phyloP scores from a whole-genome alignment of 2,888 invertebrate genomes.

The Thymelicus acteon region DNA sequence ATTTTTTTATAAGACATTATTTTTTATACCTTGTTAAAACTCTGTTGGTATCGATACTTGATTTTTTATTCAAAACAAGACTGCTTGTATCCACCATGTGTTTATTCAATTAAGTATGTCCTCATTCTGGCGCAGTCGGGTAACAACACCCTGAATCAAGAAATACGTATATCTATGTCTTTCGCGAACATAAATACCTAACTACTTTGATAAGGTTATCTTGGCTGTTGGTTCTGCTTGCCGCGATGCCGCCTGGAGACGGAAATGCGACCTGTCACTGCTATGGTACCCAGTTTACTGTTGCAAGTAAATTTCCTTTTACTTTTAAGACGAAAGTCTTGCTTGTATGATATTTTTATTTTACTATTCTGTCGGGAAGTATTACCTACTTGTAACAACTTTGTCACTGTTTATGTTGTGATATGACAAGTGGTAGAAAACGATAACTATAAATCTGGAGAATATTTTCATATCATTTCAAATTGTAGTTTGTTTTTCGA shows the following conservation, averaged over 20 bases:
- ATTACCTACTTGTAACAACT: neutral
- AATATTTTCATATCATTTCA: no score
- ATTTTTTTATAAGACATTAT: neutral
- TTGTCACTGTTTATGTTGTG: neutral
- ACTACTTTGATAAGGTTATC: neutral
- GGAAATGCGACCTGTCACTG: slow-evolving; percentile 14
- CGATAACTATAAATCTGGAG: no score
- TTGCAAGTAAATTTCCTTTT: slow-evolving; percentile 6
- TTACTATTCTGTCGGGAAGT: neutral
- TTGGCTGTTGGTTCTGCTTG: slow-evolving; percentile 5
- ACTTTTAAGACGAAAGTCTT: neutral
- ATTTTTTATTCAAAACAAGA: no score
- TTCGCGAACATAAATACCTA: no score
- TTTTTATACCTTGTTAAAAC: neutral
- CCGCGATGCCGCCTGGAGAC: neutral
- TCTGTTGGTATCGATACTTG: no score
- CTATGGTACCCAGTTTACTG: neutral
- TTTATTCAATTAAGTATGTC: no score
- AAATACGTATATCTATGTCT: no score
- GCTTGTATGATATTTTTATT: neutral
- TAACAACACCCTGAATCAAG: no score
- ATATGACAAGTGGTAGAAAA: no score
- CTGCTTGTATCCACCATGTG: no score
- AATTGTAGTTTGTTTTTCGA: no score
- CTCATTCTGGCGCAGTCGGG: no score